Percentiles rank a stretch among this genome's conserved stretches.
These are phyloP conservation scores for Cetoscarus ocellatus DNA, from an alignment of 2,797 vertebrate genomes.

Conservation along the genomic window DNA sequence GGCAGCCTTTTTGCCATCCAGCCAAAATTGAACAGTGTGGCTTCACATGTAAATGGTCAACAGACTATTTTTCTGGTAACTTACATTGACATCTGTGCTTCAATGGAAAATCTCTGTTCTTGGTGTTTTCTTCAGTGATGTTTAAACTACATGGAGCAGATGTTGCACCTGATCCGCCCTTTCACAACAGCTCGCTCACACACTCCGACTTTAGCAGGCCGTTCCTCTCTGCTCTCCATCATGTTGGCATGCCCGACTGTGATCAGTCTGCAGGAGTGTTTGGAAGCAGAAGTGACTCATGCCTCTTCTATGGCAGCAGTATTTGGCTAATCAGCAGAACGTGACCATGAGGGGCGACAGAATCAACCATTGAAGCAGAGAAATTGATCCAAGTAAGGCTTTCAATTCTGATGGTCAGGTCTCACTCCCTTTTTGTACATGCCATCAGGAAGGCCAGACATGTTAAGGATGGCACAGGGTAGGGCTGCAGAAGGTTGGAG, in stretches of 20 bases:
- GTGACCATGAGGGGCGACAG: neutral
- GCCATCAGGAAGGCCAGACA: neutral
- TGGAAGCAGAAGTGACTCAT: neutral
- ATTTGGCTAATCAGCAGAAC: neutral
- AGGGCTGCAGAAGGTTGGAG: neutral
- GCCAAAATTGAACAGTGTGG: too few relatives aligned
- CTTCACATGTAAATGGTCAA: too few relatives aligned
- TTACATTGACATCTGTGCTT: too few relatives aligned
- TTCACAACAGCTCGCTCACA: constrained; percentile 2
- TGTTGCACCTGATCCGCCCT: constrained; percentile 6
- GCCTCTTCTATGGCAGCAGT: neutral
- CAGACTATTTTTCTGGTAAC: too few relatives aligned
- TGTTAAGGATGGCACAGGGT: neutral
- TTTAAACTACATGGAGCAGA: constrained; percentile 5
- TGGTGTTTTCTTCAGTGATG: neutral
- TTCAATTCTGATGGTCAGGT: neutral
- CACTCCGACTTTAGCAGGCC: neutral
- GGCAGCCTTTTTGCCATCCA: too few relatives aligned
- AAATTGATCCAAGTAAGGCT: neutral
- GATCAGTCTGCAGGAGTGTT: constrained; percentile 2
- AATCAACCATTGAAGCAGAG: neutral
- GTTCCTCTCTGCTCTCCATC: constrained; percentile 2
- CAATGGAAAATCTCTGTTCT: neutral
- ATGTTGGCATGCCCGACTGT: neutral
- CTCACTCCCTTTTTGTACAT: neutral